Percentiles rank a stretch among this genome's conserved stretches.
phyloP scores from a whole-genome alignment of 1,140 invertebrate genomes.

The Pogonomyrmex barbatus region DNA sequence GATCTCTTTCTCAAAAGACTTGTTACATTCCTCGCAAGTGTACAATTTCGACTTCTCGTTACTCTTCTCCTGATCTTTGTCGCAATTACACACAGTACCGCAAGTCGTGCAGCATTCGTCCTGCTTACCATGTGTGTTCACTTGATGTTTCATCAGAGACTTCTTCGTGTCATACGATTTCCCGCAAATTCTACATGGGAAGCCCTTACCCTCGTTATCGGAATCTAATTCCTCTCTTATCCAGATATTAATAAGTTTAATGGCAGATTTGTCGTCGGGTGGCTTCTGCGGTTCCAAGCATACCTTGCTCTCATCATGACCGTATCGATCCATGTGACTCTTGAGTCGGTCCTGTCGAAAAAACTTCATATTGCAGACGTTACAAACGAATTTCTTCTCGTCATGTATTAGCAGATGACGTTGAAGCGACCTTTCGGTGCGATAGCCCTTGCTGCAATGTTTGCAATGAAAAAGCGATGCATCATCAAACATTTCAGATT shows the following conservation, averaged over 20 bases:
- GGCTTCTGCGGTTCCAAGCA: slow-evolving; percentile 73
- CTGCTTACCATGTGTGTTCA: slow-evolving; percentile 69
- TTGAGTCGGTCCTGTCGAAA: slow-evolving; percentile 75
- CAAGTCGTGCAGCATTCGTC: slow-evolving; percentile 61
- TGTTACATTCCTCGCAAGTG: slow-evolving; percentile 88
- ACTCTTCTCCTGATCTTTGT: slow-evolving; percentile 41
- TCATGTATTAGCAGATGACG: slow-evolving; percentile 70
- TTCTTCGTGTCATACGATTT: slow-evolving; percentile 81
- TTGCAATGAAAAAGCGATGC: slow-evolving; percentile 67
- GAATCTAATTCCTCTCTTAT: slow-evolving; percentile 81
- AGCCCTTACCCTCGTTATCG: slow-evolving; percentile 79
- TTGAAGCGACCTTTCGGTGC: slow-evolving; percentile 66
- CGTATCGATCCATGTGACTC: slow-evolving; percentile 75
- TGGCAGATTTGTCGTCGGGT: slow-evolving; percentile 76
- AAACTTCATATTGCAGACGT: slow-evolving; percentile 79
- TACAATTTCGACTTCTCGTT: slow-evolving; percentile 87
- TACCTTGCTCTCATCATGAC: slow-evolving; percentile 70
- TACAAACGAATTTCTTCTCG: slow-evolving; percentile 75
- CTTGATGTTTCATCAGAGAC: slow-evolving; percentile 78
- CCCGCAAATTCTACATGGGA: slow-evolving; percentile 77
- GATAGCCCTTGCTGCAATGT: slow-evolving; percentile 68
- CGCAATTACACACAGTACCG: slow-evolving; percentile 57
- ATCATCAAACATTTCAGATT: slow-evolving; percentile 4
- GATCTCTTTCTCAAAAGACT: slow-evolving; percentile 86
- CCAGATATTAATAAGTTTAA: slow-evolving; percentile 82